A percentile compares a stretch with the other conserved stretches of the same genome.
Evolutionary conservation across 1,140 invertebrate genomes (phyloP).

Genomic region (Zophobas atratus): DNA sequence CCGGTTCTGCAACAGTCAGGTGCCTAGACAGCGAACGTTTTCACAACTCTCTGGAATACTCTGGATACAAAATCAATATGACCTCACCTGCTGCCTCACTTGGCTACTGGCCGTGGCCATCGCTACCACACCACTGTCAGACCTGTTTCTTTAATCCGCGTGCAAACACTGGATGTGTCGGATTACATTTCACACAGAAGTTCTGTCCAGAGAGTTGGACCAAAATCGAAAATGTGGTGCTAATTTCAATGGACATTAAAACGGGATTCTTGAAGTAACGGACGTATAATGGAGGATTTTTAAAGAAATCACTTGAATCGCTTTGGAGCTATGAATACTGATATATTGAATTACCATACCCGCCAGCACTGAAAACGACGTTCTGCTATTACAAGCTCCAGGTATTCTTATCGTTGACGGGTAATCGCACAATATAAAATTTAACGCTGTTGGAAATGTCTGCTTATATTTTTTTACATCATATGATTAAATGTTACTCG

Average conservation of each 20-base stretch:
- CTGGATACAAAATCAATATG: slow-evolving; percentile 40
- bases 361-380: slow-evolving; percentile 33
- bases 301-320: slow-evolving; percentile 45
- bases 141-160: slow-evolving; percentile 25
- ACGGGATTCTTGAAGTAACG: slow-evolving; percentile 1
- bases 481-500: no score
- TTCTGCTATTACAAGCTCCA: slow-evolving; percentile 16
- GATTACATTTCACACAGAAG: neutral
- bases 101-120: slow-evolving; percentile 28
- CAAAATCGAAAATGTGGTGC: slow-evolving; percentile 7
- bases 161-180: slow-evolving; percentile 19
- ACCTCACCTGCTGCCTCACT: slow-evolving; percentile 36
- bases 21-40: slow-evolving; percentile 40
- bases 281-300: slow-evolving; percentile 18
- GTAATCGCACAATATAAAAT: slow-evolving; percentile 21
- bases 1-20: slow-evolving; percentile 26
- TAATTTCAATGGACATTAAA: neutral
- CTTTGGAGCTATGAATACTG: slow-evolving; percentile 53
- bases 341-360: slow-evolving; percentile 48
- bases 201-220: neutral
- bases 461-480: neutral
- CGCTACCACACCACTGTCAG: slow-evolving; percentile 26
- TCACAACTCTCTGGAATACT: slow-evolving; percentile 18
- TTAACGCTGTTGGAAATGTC: neutral
- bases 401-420: slow-evolving; percentile 24